Evolutionary conservation across 2,113 vertebrate species (phyloP).

Genomic region (Cyanoramphus novaezelandiae): DNA sequence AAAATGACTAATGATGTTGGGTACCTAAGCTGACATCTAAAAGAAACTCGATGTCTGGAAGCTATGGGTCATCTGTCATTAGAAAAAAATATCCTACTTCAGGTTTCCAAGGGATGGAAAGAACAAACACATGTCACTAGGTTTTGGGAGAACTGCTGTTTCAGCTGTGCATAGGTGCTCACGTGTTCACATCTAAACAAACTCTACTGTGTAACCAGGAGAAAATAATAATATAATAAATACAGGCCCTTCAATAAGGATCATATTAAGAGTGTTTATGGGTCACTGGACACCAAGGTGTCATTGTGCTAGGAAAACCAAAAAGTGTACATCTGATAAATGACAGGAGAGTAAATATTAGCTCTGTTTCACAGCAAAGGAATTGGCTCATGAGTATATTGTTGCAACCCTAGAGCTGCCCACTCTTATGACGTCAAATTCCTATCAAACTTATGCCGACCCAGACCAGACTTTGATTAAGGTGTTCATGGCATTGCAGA

Average conservation of each 20-base stretch:
- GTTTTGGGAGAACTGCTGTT: neutral
- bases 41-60: neutral
- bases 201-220: neutral
- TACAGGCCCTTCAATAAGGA: neutral
- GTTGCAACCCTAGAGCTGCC: neutral
- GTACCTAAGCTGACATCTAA: neutral
- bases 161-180: neutral
- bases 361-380: neutral
- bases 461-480: neutral
- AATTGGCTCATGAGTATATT: neutral
- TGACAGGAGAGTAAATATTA: neutral
- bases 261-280: neutral
- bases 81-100: neutral
- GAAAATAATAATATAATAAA: neutral
- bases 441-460: accelerated
- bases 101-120: neutral
- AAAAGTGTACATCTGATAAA: neutral
- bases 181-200: neutral
- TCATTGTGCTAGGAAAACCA: neutral
- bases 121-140: neutral
- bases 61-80: neutral
- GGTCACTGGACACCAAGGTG: neutral
- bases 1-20: neutral
- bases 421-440: neutral
- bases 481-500: neutral